Evolutionary conservation across 2,113 vertebrate genomes (phyloP).

Genomic region (Danio rerio): GRCz12tu NC_133189.1:51639501-51640000

Average conservation of each 20-base stretch:
- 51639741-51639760: background rate
- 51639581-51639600: background rate
- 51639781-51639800: background rate
- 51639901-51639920: too few species aligned
- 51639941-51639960: too few species aligned
- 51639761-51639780: background rate
- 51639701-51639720: background rate
- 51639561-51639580: background rate
- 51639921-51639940: too few species aligned
- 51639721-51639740: slow-evolving; percentile 29
- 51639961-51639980: too few species aligned
- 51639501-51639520: background rate
- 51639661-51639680: background rate
- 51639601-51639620: background rate
- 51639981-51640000: too few species aligned
- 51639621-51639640: background rate
- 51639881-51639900: too few species aligned
- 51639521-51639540: slow-evolving; percentile 1
- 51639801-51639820: background rate
- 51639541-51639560: background rate
- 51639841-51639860: too few species aligned
- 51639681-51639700: background rate
- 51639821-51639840: background rate
- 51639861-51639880: too few species aligned
- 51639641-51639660: background rate